Base-by-base conservation (phyloP, 2,888 invertebrate species). In the Melieria picta region DNA sequence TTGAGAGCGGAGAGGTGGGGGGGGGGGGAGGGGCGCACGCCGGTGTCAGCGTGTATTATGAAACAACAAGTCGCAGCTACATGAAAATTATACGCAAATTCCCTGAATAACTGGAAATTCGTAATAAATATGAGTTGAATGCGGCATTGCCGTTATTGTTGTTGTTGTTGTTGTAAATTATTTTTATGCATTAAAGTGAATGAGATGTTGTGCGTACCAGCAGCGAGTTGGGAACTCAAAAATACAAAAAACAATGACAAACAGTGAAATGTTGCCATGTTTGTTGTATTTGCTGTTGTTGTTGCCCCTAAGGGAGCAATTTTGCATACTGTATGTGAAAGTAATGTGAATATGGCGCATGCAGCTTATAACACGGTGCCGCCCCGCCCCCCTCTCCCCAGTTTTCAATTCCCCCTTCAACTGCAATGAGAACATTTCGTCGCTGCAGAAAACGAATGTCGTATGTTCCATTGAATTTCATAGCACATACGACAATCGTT, bases 161-260 rank as follows among this genome's bases (percentile, higher is more conserved):
- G 63, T 30, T n/a, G 45, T 43, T 13, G 66, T 57, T 66, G 48
- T 48, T 67, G 67, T 56, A 47, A 65, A 66, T 66, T 66, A 66
- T 66, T 58, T 66, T 7, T 30, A 58, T 58, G 42, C 48, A 48
- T 66, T 66, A 66, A 30, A 58, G n/a, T 47, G 16, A 7, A 58
- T 66, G 55, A 66, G 46, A 66, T 58, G 42, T 58, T 58, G 42
- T 58, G 9, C 11, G 9, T 43, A 58, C 3, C 30, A 43, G 58
- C 43, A 11, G 58, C 43, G 11, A 42, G 43, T 30, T 9, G 10
- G 58, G 42, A 42, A 42, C 43, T 58, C 42, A 58, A 58, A 30
- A 58, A 58, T 58, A 16, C 43, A 4, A 43, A 30, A 58, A 5
- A 5, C 30, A 11, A 42, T 30, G 42, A 48, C 16, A 50, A 63